Evolutionary conservation across 2,888 invertebrate genomes (phyloP).

Genomic region (Drosophila phalerata): DNA sequence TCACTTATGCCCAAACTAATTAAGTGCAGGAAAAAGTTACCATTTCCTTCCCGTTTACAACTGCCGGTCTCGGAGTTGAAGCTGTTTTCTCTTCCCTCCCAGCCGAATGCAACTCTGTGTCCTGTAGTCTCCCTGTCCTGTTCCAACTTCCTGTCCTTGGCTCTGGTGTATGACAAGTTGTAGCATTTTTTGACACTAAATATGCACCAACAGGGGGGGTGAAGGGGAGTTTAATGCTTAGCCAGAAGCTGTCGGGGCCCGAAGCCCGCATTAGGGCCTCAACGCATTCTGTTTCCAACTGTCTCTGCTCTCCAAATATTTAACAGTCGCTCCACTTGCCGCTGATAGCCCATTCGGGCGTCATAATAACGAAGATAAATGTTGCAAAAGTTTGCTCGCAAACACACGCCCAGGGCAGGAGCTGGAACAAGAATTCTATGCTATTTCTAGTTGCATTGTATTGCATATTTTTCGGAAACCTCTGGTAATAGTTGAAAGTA

Average conservation of each 20-base stretch:
- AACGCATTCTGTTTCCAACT: constrained; percentile 59
- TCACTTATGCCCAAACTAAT: constrained; percentile 82
- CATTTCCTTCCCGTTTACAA: constrained; percentile 75
- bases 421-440: constrained; percentile 17
- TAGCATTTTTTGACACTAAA: constrained; percentile 62
- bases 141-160: constrained; percentile 7
- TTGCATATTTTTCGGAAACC: constrained; percentile 56
- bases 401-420: constrained; percentile 40
- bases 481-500: constrained; percentile 34
- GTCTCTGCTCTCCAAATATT: constrained; percentile 69
- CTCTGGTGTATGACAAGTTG: constrained; percentile 69
- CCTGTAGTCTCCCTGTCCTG: not conserved
- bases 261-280: constrained; percentile 44
- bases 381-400: constrained; percentile 69
- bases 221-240: constrained; percentile 29
- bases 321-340: constrained; percentile 72
- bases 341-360: constrained; percentile 82
- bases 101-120: constrained; percentile 38
- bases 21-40: constrained; percentile 82
- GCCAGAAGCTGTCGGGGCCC: constrained; percentile 27
- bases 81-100: constrained; percentile 37
- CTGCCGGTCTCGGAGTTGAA: constrained; percentile 41
- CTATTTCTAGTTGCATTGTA: constrained; percentile 64
- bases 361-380: constrained; percentile 82
- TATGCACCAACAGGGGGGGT: not conserved